Base-by-base conservation (phyloP, 2,113 vertebrate genomes). In the Hippocampus guttulatus region DNA sequence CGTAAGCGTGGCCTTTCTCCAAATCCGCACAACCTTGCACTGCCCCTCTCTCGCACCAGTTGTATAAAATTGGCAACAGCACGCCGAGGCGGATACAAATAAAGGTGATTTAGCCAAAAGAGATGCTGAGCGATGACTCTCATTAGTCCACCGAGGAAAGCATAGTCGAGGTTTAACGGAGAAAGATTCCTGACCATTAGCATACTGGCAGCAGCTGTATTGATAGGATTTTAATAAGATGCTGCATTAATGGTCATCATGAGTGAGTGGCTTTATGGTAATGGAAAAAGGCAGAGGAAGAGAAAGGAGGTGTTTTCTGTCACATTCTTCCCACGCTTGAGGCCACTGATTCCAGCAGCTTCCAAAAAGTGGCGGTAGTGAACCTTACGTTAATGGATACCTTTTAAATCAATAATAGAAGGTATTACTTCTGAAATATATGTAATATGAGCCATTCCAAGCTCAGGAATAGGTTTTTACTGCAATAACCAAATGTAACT, bases 211-310 rank as follows among this genome's bases (percentile, higher is more conserved):
- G 87, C 60, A 27, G 69, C 75, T 74, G 81, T 93, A 93, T 93
- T 93, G 91, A 93, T 93, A 92, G 91, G 87, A 90, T 93, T 93
- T 93, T 93, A 93, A 93, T 92, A 93, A 93, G 92, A 91, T 77
- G 68, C 87, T 84, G 89, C 88, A 90, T 92, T 92, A 92, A 91
- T 89, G 88, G 85, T 90, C 92, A 90, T 91, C 91, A 92, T 92
- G 91, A 93, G 87, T 87, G 89, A 93, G 87, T 91, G 89, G 85
- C 83, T 90, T 92, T 92, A 91, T 91, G 90, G 88, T 92, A 91
- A 92, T 92, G 85, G 78, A 74, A 84, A 87, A 81, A 87, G 91
- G 89, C 78, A 79, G 86, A 83, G 84, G 85, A 87, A 83, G 88
- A 78, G 75, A 81, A 63, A 81, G 85, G 85, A 90, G 83, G 84